phyloP scores from a whole-genome alignment of 2,113 vertebrate species.

The Ageneiosus marmoratus region DNA sequence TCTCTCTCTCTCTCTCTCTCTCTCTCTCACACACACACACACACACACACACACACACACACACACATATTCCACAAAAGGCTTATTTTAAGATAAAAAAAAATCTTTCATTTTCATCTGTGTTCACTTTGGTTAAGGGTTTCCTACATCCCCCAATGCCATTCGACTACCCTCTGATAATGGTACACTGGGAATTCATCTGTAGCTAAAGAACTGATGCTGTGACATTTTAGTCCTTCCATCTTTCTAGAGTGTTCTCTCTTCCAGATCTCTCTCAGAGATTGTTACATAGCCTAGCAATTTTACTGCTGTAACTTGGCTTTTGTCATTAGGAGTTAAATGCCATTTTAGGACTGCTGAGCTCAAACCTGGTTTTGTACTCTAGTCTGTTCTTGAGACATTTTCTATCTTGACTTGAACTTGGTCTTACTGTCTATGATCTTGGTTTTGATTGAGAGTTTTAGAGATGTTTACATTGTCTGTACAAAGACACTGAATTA shows the following conservation, averaged over 20 bases:
- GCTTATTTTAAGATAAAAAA: too few species aligned
- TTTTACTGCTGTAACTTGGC: not conserved
- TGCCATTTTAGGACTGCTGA: not conserved
- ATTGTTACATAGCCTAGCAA: not conserved
- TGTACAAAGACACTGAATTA: not conserved
- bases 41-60: too few species aligned
- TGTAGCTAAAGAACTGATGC: not conserved
- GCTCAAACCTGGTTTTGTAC: not conserved
- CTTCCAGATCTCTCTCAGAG: not conserved
- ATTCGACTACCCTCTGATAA: not conserved
- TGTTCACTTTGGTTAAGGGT: not conserved
- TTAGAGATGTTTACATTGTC: not conserved
- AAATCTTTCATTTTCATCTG: not conserved
- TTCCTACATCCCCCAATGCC: not conserved
- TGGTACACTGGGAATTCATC: not conserved
- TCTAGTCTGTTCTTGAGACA: not conserved
- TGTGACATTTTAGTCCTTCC: not conserved
- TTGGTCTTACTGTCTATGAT: not conserved
- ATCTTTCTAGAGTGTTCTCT: not conserved
- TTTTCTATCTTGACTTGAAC: not conserved
- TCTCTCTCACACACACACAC: too few species aligned
- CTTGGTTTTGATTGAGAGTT: not conserved
- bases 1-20: too few species aligned
- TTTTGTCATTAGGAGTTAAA: not conserved
- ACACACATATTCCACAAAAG: too few species aligned